Evolutionary conservation across 2,888 invertebrate species (phyloP).

Genomic region (Teleiodes luculella): DNA sequence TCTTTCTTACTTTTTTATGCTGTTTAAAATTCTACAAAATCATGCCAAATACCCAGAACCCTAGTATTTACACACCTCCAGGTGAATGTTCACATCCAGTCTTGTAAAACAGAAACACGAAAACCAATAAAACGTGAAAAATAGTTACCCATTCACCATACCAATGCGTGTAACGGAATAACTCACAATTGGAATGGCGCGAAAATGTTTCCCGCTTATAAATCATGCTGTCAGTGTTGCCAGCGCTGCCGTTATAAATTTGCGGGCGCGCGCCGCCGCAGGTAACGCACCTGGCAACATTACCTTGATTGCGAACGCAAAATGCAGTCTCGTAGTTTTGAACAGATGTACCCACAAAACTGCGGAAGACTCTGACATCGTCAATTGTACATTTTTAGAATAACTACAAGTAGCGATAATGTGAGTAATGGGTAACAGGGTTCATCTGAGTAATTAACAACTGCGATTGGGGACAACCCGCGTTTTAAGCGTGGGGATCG

Average conservation of each 20-base stretch:
- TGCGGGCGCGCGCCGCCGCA: constrained; percentile 43
- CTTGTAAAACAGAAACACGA: constrained; percentile 1
- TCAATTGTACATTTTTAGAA: too few species aligned
- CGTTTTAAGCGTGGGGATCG: too few species aligned
- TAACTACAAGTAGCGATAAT: too few species aligned
- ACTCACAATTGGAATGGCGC: constrained; percentile 54
- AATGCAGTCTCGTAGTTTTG: constrained; percentile 17
- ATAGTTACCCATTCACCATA: constrained; percentile 49
- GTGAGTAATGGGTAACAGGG: too few species aligned
- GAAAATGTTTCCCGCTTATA: constrained; percentile 61
- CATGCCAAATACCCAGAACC: not conserved
- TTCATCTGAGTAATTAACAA: too few species aligned
- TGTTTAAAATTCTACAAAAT: too few species aligned
- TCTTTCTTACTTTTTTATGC: too few species aligned
- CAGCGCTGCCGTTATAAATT: constrained; percentile 70
- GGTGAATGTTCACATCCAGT: not conserved
- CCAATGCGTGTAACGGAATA: constrained; percentile 55
- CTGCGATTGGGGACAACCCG: too few species aligned
- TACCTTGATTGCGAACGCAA: constrained; percentile 64
- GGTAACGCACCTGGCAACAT: constrained; percentile 67
- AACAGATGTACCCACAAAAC: constrained; percentile 11
- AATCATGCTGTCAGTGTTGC: constrained; percentile 72
- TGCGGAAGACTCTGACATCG: constrained; percentile 21
- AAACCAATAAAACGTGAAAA: constrained; percentile 61
- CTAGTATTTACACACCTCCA: not conserved